Evolutionary conservation across 2,888 invertebrate genomes (phyloP).

Genomic region (Nebria brevicollis): DNA sequence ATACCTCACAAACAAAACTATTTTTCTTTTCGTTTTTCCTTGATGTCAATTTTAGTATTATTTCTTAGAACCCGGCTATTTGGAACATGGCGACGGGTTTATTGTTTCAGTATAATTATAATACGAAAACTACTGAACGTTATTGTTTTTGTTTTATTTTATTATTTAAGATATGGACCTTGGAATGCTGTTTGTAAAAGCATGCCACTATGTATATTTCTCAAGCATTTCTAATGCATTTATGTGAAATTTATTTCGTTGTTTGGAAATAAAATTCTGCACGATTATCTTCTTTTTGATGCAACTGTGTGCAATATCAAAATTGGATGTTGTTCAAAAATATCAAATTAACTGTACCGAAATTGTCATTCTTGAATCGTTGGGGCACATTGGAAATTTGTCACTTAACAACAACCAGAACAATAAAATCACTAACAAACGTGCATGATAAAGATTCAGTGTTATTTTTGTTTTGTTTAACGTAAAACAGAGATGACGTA

Average conservation of each 20-base stretch:
- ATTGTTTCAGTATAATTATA: constrained; percentile 5
- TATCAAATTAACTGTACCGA: neutral
- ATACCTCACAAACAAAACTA: constrained; percentile 10
- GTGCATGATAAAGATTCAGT: constrained; percentile 45
- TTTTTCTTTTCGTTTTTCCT: neutral
- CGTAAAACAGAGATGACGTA: constrained; percentile 48
- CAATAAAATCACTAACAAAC: constrained; percentile 31
- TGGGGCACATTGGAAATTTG: constrained; percentile 1
- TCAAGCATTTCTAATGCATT: constrained; percentile 27
- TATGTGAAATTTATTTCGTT: constrained; percentile 21
- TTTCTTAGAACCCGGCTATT: constrained; percentile 29
- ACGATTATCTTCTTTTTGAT: constrained; percentile 23
- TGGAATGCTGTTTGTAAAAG: constrained; percentile 39
- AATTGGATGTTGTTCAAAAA: constrained; percentile 16
- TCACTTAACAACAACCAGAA: constrained; percentile 14
- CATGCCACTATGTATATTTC: constrained; percentile 32
- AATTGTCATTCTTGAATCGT: neutral
- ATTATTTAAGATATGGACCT: constrained; percentile 15
- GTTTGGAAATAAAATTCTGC: constrained; percentile 27
- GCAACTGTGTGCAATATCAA: constrained; percentile 25
- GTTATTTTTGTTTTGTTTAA: constrained; percentile 21
- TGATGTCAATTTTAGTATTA: constrained; percentile 17
- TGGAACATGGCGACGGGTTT: constrained; percentile 39
- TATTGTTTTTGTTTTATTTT: too few species aligned
- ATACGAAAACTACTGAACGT: constrained; percentile 7